Evolutionary conservation across 2,797 vertebrate genomes (phyloP), one percentile per base, ranked within the genome.

Genomic region (Pangasius mekongensis): DNA sequence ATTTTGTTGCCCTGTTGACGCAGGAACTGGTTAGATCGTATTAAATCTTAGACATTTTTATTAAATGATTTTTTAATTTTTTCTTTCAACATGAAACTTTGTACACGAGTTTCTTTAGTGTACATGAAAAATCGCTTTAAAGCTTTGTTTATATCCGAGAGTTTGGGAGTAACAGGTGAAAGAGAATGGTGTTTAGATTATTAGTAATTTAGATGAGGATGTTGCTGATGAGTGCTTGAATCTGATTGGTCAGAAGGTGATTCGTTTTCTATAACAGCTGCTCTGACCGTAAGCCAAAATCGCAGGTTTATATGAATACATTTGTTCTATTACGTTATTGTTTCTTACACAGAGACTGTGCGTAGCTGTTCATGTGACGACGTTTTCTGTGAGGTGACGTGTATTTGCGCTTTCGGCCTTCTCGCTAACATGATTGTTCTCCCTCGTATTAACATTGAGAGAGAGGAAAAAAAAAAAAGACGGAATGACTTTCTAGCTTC

Each of bases 1-100:
- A 78, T 84, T 66, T n/a, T 64, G 58, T 62, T 88, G 43, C 58
- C 49, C 14, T 22, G 43, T 39, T 84, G 49, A 24, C 71, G 16
- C 58, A 78, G 87, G 33, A 88, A 88, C 22, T 8, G 33, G 83
- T 71, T 43, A 47, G 43, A 47, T 47, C 43, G 7, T 47, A 47
- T 47, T 47, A 47, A 47, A 47, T 47, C 43, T 47, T 47, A 0
- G 43, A 47, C 7, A 7, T 47, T 47, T 47, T 8, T 7, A 47
- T 47, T 47, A 47, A 47, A 0, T 43, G 39, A 39, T 39, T 39
- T 39, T 36, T 36, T 36, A 1, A 36, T 39, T 39, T 47, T 47
- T 47, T 43, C 8, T 47, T 47, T 20, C 71, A 74, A 27, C 9
- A 43, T 43, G 8, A 74, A 47, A 39, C 33, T 47, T 6, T 74